Conservation (phyloP, 2,888 invertebrate species). For the Erebia ligea region DNA sequence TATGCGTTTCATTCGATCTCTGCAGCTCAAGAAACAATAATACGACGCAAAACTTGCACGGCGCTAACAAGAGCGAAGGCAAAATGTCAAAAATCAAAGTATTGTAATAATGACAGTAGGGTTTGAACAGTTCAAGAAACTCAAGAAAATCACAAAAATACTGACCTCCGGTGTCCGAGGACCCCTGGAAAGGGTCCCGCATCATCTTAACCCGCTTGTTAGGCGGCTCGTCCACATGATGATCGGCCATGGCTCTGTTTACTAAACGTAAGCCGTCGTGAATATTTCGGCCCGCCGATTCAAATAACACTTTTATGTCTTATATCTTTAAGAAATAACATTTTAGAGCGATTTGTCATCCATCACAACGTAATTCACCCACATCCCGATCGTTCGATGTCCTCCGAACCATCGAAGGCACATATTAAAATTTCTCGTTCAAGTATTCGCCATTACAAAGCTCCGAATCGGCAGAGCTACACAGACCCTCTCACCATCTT, state of each 20-base stretch:
- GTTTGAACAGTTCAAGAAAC: conserved; percentile 64
- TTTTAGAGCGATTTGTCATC: conserved; percentile 81
- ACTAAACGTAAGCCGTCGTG: conserved; percentile 86
- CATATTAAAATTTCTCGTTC: conserved; percentile 87
- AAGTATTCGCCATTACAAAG: conserved; percentile 92
- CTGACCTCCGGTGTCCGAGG: conserved; percentile 92
- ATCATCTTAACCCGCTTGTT: conserved; percentile 97
- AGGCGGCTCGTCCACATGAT: conserved; percentile 97
- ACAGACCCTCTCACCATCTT: conserved; percentile 90
- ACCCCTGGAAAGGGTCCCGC: conserved; percentile 91
- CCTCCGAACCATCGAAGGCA: conserved; percentile 89
- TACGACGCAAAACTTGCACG: conserved; percentile 79
- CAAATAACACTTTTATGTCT: conserved; percentile 82
- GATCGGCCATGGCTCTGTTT: conserved; percentile 95
- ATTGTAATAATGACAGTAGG: conserved; percentile 76
- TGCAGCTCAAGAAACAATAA: conserved; percentile 58
- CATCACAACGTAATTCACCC: conserved; percentile 84
- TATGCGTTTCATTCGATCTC: neutral
- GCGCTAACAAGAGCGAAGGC: conserved; percentile 75
- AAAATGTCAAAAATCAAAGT: conserved; percentile 77
- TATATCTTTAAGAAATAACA: conserved; percentile 80
- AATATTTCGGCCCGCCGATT: conserved; percentile 84
- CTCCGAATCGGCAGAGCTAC: conserved; percentile 87
- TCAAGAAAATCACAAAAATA: conserved; percentile 67
- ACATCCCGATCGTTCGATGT: conserved; percentile 87